Percentiles rank a stretch among this genome's conserved stretches.
Evolutionary conservation across 2,888 invertebrate species (phyloP).

Genomic region (Sesamia inferens): DNA sequence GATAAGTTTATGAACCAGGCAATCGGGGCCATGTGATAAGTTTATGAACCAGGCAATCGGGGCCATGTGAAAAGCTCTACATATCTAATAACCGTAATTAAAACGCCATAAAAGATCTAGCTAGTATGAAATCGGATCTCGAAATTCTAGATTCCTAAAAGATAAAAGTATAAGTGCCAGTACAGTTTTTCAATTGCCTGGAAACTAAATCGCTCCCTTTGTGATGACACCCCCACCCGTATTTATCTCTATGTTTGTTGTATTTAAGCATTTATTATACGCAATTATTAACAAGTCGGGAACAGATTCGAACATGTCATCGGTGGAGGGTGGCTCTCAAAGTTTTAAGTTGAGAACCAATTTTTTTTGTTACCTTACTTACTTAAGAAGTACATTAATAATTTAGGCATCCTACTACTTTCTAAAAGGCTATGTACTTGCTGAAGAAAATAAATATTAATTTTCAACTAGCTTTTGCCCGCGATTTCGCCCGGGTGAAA

Average conservation of each 20-base stretch:
- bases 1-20: too few species aligned
- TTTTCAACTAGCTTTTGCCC: neutral
- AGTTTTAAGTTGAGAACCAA: conserved; percentile 44
- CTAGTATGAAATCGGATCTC: conserved; percentile 18
- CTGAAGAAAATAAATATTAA: neutral
- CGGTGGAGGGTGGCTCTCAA: conserved; percentile 73
- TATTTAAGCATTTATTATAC: conserved; percentile 88
- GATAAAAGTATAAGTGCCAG: conserved; percentile 12
- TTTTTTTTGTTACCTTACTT: too few species aligned
- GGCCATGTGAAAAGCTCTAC: too few species aligned
- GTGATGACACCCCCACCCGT: conserved; percentile 81
- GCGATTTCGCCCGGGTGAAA: neutral
- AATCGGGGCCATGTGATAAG: too few species aligned
- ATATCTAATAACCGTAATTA: neutral
- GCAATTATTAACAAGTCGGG: conserved; percentile 88
- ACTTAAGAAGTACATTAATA: too few species aligned
- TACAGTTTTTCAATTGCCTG: conserved; percentile 72
- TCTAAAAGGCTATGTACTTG: neutral
- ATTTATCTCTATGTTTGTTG: conserved; percentile 87
- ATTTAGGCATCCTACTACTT: too few species aligned
- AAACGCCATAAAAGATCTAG: neutral
- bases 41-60: too few species aligned
- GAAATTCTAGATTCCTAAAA: conserved; percentile 31
- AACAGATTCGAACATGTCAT: conserved; percentile 78
- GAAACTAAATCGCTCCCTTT: conserved; percentile 80